Evolutionary conservation across 2,888 invertebrate species (phyloP).

Genomic region (Ophion ellenae): DNA sequence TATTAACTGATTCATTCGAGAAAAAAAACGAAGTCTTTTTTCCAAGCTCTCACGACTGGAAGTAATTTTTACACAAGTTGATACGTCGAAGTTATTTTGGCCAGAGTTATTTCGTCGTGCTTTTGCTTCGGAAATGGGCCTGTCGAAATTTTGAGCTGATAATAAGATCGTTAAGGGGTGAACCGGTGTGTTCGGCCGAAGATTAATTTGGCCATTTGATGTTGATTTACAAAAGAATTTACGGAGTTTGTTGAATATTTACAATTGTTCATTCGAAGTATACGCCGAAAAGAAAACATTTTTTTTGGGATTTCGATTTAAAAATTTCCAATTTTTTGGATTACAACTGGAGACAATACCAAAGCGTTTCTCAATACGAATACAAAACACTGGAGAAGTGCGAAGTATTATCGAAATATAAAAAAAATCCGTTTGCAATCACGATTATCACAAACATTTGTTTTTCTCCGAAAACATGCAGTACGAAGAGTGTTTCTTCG

Average conservation of each 20-base stretch:
- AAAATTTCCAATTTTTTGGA: too few relatives aligned
- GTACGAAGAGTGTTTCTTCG: background rate
- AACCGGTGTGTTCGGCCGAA: too few relatives aligned
- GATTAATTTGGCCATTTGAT: too few relatives aligned
- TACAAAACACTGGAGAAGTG: too few relatives aligned
- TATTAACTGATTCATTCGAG: background rate
- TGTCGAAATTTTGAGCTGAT: background rate
- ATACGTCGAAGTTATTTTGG: background rate
- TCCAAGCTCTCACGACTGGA: background rate
- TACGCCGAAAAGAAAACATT: too few relatives aligned
- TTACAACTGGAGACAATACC: too few relatives aligned
- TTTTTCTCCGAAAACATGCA: background rate
- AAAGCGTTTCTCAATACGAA: too few relatives aligned
- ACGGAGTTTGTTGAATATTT: slow-evolving; percentile 7
- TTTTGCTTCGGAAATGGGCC: too few relatives aligned
- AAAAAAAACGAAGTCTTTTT: background rate
- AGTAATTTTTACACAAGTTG: background rate
- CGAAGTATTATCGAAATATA: too few relatives aligned
- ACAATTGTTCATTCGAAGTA: too few relatives aligned
- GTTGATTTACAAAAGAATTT: too few relatives aligned
- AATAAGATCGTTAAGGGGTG: background rate
- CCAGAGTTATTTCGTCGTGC: background rate
- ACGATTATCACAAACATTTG: background rate
- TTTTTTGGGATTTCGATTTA: too few relatives aligned
- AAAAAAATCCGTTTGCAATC: background rate